phyloP scores from a whole-genome alignment of 2,797 vertebrate species.

The Malacoraja senta region DNA sequence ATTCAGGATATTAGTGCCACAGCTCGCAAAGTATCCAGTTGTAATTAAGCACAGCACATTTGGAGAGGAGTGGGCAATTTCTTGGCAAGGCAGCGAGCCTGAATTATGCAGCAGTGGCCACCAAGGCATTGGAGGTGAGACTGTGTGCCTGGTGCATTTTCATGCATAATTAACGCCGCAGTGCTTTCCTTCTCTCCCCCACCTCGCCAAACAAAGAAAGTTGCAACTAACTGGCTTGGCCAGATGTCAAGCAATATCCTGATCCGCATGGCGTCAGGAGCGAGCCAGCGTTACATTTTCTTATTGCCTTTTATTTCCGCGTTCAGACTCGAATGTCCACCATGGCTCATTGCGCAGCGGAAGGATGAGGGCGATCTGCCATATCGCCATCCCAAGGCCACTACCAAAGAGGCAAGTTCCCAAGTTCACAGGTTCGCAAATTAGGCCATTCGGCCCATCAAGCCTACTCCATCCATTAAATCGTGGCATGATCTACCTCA shows the following conservation, averaged over 20 bases:
- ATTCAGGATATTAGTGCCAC: not conserved
- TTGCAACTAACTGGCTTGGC: not conserved
- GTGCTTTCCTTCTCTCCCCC: not conserved
- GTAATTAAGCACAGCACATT: conserved; percentile 27
- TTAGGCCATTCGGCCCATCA: too few relatives aligned
- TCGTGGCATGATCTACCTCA: too few relatives aligned
- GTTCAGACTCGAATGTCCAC: not conserved
- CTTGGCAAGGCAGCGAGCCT: not conserved
- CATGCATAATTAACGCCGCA: conserved; percentile 26
- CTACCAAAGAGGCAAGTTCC: not conserved
- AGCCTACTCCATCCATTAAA: too few relatives aligned
- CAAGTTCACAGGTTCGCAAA: too few relatives aligned
- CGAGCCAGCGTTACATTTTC: not conserved
- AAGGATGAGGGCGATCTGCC: not conserved
- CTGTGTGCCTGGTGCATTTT: not conserved
- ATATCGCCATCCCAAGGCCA: not conserved
- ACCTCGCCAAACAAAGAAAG: not conserved
- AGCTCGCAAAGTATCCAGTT: conserved; percentile 12
- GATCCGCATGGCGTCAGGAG: not conserved
- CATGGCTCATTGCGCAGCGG: not conserved
- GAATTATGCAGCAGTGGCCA: conserved; percentile 30
- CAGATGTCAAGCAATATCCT: conserved; percentile 2
- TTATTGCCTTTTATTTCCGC: not conserved
- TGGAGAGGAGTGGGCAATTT: conserved; percentile 7
- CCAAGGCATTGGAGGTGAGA: conserved; percentile 27